These are phyloP conservation scores for Synergus japonicus DNA, from an alignment of 2,888 invertebrate species.

Conservation along the genomic window DNA sequence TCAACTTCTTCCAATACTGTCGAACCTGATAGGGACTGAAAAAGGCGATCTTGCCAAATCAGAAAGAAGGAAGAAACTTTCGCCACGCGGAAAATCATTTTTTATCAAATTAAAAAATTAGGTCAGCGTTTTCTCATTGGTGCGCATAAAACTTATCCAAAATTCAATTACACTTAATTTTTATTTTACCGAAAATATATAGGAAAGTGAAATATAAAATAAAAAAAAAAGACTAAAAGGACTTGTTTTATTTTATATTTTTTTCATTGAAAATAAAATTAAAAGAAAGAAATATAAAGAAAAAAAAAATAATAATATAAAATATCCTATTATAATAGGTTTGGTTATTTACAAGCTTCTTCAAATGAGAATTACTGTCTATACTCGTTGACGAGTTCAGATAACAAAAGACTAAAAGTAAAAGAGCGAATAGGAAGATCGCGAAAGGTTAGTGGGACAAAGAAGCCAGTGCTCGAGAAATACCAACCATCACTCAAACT, in stretches of 20 bases:
- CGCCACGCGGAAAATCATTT: conserved; percentile 44
- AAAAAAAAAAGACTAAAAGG: too few species aligned
- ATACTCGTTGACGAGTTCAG: conserved; percentile 13
- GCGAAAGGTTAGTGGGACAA: conserved; percentile 58
- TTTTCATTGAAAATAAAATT: neutral
- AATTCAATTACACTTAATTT: too few species aligned
- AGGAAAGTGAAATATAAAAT: too few species aligned
- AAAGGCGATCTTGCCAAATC: conserved; percentile 57
- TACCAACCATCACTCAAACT: conserved; percentile 13
- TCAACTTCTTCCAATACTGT: conserved; percentile 18
- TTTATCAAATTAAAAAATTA: neutral
- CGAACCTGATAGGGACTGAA: conserved; percentile 6
- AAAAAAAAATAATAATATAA: too few species aligned
- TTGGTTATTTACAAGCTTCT: neutral
- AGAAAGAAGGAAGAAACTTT: conserved; percentile 65
- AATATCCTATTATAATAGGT: neutral
- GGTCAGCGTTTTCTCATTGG: neutral
- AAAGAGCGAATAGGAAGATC: conserved; percentile 50
- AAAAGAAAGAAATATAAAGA: neutral
- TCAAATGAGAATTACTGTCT: neutral
- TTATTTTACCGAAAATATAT: too few species aligned
- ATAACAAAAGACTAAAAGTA: conserved; percentile 32
- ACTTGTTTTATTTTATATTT: too few species aligned
- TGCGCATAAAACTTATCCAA: too few species aligned
- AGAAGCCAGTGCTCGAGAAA: conserved; percentile 48